Percentiles rank a stretch among this genome's conserved stretches.
Evolutionary conservation across 2,113 vertebrate species (phyloP).

Genomic region (Sula dactylatra): DNA sequence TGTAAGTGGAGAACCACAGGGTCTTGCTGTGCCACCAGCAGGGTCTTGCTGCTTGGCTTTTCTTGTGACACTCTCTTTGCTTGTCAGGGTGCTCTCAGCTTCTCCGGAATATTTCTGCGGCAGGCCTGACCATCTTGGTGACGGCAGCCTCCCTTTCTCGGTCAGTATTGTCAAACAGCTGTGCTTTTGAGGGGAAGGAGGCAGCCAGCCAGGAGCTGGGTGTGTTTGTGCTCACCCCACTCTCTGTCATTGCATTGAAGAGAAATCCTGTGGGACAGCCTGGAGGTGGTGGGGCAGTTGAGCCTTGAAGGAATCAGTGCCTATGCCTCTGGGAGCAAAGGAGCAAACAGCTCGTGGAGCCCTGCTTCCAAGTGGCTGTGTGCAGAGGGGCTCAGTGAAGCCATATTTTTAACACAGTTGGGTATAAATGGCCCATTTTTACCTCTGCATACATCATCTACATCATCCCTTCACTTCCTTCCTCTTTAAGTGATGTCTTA

Average conservation of each 20-base stretch:
- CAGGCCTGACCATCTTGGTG: background rate
- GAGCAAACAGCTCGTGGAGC: background rate
- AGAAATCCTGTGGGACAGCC: background rate
- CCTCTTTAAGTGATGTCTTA: conserved; percentile 51
- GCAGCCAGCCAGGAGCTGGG: background rate
- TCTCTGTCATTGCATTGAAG: background rate
- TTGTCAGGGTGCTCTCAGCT: conserved; percentile 16
- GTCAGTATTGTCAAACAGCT: background rate
- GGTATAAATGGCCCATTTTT: conserved; percentile 53
- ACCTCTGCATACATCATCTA: conserved; percentile 44
- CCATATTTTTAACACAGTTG: background rate
- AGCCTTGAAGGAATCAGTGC: background rate
- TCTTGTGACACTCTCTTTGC: background rate
- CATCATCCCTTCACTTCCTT: conserved; percentile 51
- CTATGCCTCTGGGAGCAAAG: background rate
- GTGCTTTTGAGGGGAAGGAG: background rate
- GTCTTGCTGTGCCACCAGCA: background rate
- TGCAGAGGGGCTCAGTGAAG: background rate
- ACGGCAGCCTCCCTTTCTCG: background rate
- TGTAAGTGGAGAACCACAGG: background rate
- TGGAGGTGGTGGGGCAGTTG: fast-evolving
- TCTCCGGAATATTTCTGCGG: background rate
- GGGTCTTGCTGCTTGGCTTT: background rate
- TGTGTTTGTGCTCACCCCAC: background rate
- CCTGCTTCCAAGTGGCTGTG: background rate